Conservation (phyloP, 2,113 vertebrate genomes). For the Ammodytes dubius region DNA sequence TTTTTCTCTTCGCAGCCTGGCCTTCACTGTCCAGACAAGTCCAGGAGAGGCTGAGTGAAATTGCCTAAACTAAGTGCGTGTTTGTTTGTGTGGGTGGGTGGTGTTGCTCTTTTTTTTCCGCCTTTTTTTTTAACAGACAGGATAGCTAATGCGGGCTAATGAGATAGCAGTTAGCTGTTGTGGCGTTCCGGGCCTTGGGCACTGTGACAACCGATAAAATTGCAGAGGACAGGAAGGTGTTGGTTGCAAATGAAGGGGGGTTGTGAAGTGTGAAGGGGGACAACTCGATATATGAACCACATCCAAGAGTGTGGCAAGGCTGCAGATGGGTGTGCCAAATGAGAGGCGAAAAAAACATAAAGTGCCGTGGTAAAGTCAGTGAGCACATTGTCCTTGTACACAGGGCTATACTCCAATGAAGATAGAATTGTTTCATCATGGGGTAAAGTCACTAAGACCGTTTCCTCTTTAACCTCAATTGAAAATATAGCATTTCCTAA, state of each 20-base stretch:
- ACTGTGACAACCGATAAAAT: constrained; percentile 50
- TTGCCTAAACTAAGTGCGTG: neutral
- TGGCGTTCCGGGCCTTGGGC: constrained; percentile 15
- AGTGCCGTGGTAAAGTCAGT: neutral
- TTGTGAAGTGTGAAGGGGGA: constrained; percentile 35
- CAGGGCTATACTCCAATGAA: neutral
- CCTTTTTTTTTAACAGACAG: constrained; percentile 44
- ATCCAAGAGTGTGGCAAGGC: constrained; percentile 8
- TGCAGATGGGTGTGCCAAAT: constrained; percentile 2
- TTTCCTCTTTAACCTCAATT: neutral
- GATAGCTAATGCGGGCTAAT: constrained; percentile 54
- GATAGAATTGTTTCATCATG: too few relatives aligned
- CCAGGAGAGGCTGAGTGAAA: constrained; percentile 1
- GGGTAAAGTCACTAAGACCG: neutral
- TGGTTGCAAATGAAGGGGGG: constrained; percentile 16
- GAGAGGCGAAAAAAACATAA: neutral
- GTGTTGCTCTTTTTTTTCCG: constrained; percentile 27
- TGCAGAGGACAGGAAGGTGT: constrained; percentile 40
- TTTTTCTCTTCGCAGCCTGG: neutral
- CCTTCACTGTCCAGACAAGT: constrained; percentile 10
- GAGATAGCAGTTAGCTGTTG: constrained; percentile 31
- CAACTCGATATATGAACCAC: constrained; percentile 26
- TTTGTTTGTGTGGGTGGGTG: neutral
- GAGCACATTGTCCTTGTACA: neutral
- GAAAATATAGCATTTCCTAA: neutral